phyloP scores from a whole-genome alignment of 2,113 vertebrate species.

The Motacilla tschutschensis region DNA sequence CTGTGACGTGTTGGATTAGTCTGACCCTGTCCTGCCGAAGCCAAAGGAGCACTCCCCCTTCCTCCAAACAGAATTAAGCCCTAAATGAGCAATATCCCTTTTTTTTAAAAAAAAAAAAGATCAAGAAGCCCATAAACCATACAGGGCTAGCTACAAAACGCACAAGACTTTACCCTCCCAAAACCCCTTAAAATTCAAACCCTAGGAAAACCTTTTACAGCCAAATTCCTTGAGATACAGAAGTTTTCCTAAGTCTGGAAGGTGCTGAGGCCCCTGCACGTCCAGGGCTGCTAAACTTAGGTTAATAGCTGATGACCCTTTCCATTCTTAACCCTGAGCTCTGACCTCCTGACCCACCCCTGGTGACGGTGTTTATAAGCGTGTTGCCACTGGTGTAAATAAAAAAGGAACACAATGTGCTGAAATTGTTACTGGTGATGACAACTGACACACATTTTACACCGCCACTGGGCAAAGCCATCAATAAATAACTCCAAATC shows the following conservation, averaged over 20 bases:
- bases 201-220: neutral
- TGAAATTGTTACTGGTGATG: constrained; percentile 79
- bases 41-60: neutral
- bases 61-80: neutral
- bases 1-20: neutral
- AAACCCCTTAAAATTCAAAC: neutral
- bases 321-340: constrained; percentile 68
- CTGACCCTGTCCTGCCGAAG: fast-evolving
- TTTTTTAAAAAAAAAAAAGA: neutral
- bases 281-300: constrained; percentile 59
- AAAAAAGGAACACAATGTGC: constrained; percentile 73
- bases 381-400: constrained; percentile 75
- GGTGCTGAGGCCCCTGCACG: neutral
- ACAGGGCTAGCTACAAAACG: fast-evolving
- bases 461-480: constrained; percentile 67
- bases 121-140: neutral
- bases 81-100: neutral
- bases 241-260: neutral
- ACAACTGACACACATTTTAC: constrained; percentile 72
- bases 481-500: constrained; percentile 74
- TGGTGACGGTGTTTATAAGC: constrained; percentile 72
- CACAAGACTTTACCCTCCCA: fast-evolving
- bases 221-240: too few relatives aligned
- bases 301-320: constrained; percentile 76
- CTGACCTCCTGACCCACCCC: constrained; percentile 72